These are phyloP conservation scores for Popillia japonica DNA, from an alignment of 1,140 invertebrate genomes.

Conservation along the genomic window DNA sequence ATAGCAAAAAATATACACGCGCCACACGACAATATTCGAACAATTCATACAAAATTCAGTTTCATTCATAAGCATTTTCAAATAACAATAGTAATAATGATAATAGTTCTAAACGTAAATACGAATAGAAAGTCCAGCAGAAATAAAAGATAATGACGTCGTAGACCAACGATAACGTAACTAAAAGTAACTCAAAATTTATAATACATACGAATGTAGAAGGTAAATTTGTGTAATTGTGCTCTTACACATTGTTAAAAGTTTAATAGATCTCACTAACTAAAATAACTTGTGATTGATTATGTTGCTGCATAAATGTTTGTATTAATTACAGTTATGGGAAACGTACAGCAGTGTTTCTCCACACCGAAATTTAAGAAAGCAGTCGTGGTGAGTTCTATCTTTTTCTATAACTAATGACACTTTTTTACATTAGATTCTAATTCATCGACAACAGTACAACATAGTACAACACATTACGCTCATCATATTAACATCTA, in stretches of 20 bases:
- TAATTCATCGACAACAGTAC: neutral
- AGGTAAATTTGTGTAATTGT: slow-evolving; percentile 42
- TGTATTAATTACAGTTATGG: slow-evolving; percentile 47
- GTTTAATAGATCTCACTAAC: neutral
- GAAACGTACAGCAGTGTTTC: slow-evolving; percentile 55
- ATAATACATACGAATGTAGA: neutral
- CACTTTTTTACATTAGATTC: neutral
- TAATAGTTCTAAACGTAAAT: neutral
- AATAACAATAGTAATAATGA: slow-evolving; percentile 41
- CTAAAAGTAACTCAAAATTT: slow-evolving; percentile 41
- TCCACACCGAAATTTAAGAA: slow-evolving; percentile 46
- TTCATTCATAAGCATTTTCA: slow-evolving; percentile 23
- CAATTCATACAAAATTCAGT: neutral
- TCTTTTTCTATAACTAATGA: slow-evolving; percentile 42
- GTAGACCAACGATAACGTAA: slow-evolving; percentile 41
- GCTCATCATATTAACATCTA: slow-evolving; percentile 31
- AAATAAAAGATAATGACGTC: slow-evolving; percentile 26
- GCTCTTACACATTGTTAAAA: neutral
- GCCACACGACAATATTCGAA: slow-evolving; percentile 36
- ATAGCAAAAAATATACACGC: slow-evolving; percentile 52
- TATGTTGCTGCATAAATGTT: slow-evolving; percentile 45
- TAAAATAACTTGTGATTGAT: slow-evolving; percentile 40
- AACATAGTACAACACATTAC: slow-evolving; percentile 7
- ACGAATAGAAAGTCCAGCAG: slow-evolving; percentile 35
- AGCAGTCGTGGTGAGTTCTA: neutral